These are phyloP conservation scores for Drosophila anomelani DNA, from an alignment of 2,888 invertebrate species.

Conservation along the genomic window DNA sequence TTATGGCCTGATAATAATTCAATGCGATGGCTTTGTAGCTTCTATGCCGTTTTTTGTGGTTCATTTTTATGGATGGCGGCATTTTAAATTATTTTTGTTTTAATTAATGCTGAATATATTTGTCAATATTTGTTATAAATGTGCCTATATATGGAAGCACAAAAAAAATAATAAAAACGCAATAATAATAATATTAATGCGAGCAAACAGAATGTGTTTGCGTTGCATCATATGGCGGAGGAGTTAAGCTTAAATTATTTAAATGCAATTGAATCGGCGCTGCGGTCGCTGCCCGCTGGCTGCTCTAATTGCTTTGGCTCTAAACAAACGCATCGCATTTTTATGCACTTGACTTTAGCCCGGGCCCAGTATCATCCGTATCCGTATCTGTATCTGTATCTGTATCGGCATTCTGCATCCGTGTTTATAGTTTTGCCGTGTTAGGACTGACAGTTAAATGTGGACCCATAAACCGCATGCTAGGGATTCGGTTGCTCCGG, in stretches of 20 bases:
- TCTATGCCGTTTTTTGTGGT: constrained; percentile 14
- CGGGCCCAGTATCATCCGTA: constrained; percentile 5
- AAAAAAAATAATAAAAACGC: constrained; percentile 34
- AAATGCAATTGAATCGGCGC: constrained; percentile 48
- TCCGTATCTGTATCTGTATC: constrained; percentile 5
- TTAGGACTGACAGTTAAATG: constrained; percentile 7
- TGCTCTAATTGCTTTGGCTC: constrained; percentile 47
- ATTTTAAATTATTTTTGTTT: constrained; percentile 46
- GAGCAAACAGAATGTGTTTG: constrained; percentile 51
- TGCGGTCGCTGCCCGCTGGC: constrained; percentile 35
- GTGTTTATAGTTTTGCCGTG: constrained; percentile 11
- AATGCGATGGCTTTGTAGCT: constrained; percentile 8
- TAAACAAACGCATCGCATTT: constrained; percentile 42
- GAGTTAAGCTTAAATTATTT: constrained; percentile 45
- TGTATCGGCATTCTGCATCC: constrained; percentile 3
- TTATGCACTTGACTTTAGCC: constrained; percentile 49
- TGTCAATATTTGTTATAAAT: constrained; percentile 62
- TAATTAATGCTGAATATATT: constrained; percentile 65
- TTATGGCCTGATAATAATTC: constrained; percentile 26
- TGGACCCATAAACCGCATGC: constrained; percentile 62
- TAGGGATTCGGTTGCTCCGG: constrained; percentile 66
- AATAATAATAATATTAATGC: constrained; percentile 51
- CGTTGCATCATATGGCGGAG: constrained; percentile 38
- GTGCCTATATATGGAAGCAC: constrained; percentile 9
- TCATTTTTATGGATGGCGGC: neutral